Evolutionary conservation across 2,888 invertebrate genomes (phyloP), one percentile per base, ranked within the genome.

Genomic region (Physocephala rufipes): DNA sequence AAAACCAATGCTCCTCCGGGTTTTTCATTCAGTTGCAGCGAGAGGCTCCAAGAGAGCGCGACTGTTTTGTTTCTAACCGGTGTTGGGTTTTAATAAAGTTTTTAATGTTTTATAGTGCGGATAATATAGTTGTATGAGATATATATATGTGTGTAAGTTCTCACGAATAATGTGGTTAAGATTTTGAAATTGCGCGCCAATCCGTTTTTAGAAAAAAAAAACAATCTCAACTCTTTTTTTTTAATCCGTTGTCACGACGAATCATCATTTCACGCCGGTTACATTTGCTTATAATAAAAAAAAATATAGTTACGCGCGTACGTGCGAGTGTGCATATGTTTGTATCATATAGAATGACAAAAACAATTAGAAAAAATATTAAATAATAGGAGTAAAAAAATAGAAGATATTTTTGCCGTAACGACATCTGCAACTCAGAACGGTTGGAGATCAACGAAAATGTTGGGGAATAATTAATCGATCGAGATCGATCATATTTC

Each of bases 11-110:
- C 76, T 78, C 79, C 79, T 81, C 80, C 77, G 79, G 78, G 80
- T 82, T n/a, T 82, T 83, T 78, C 79, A 78, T 81, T 84, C 82
- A 84, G 84, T 84, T 80, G 79, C 80, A 80, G 82, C 82, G 79
- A 77, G 81, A 80, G 79, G 81, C 80, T 80, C 77, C 77, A 76
- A 71, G 73, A 73, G 78, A 77, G 71, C 70, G 75, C 71, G 68
- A 74, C 73, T 53, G 49, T 36, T 53, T 47, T 45, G 28, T 26
- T 59, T 16, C n/a, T n/a, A n/a, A n/a, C 26, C 63, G 45, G 43
- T n/a, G 15, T 63, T 47, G 62, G 43, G 1, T 55, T 53, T 4
- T n/a, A 19, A 19, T n/a, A n/a, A 49, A 49, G 28, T 28, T 24
- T 26, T 24, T 21, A 26, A 2, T 21, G 9, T 2, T 19, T 62